A percentile compares a stretch with the other conserved stretches of the same genome.
Conservation (phyloP, 92 coral and sea anemone genomes). For the Palythoa heliodiscus region DNA sequence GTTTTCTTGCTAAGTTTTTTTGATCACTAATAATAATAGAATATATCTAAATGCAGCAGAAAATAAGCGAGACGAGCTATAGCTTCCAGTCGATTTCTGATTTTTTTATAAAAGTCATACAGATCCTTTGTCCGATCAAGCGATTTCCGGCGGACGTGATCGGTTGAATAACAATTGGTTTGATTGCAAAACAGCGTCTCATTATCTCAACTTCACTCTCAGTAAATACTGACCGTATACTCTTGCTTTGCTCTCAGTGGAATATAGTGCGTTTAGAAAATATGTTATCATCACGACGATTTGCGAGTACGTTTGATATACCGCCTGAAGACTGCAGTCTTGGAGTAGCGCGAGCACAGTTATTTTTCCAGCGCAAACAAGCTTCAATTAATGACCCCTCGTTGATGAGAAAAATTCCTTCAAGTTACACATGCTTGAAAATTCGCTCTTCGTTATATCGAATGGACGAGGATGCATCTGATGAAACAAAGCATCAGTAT, state of each 20-base stretch:
- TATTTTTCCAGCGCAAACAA: conserved; percentile 30
- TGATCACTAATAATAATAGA: too few relatives aligned
- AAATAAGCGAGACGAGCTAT: too few relatives aligned
- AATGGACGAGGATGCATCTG: conserved; percentile 47
- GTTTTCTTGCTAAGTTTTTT: too few relatives aligned
- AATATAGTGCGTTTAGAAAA: conserved; percentile 12
- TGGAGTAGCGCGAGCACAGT: conserved; percentile 23
- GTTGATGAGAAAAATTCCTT: conserved; percentile 45
- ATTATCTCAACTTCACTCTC: too few relatives aligned
- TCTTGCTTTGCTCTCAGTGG: conserved; percentile 11
- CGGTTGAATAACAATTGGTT: too few relatives aligned
- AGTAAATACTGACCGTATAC: not conserved
- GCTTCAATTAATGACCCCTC: conserved; percentile 44
- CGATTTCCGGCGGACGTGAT: too few relatives aligned
- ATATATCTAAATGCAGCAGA: too few relatives aligned
- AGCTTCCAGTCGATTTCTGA: too few relatives aligned
- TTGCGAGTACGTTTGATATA: conserved; percentile 41
- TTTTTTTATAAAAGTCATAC: too few relatives aligned
- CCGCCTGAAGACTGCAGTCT: conserved; percentile 46
- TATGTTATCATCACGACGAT: conserved; percentile 41
- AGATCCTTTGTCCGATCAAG: too few relatives aligned
- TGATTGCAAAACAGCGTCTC: too few relatives aligned
- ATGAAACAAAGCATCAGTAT: conserved; percentile 30
- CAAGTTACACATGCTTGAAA: conserved; percentile 38
- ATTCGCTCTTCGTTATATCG: conserved; percentile 37